A percentile compares a stretch with the other conserved stretches of the same genome.
Evolutionary conservation across 2,888 invertebrate genomes (phyloP).

Genomic region (Lamellibrachia satsuma): DNA sequence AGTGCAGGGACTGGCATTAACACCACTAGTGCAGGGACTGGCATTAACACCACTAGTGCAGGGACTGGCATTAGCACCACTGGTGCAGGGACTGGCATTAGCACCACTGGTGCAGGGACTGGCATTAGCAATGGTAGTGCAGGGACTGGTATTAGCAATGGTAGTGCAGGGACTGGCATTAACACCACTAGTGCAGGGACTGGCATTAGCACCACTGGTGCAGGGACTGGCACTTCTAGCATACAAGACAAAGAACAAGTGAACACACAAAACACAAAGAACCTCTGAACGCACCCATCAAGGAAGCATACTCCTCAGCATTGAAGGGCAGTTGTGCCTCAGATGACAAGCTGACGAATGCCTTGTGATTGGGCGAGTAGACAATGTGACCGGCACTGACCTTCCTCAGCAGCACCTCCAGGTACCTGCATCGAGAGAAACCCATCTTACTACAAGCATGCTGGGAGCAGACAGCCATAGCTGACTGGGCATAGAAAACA

Average conservation of each 20-base stretch:
- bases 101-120: neutral
- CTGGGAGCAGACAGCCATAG: neutral
- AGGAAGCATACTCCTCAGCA: constrained; percentile 97
- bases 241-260: neutral
- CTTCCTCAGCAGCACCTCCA: constrained; percentile 78
- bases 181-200: neutral
- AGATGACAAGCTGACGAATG: constrained; percentile 88
- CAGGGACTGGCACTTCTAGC: neutral
- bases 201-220: neutral
- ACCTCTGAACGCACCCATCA: constrained; percentile 69
- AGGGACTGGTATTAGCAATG: neutral
- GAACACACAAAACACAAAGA: constrained; percentile 1
- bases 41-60: neutral
- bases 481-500: neutral
- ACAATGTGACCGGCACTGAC: constrained; percentile 85
- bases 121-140: neutral
- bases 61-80: neutral
- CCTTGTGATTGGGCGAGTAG: constrained; percentile 94
- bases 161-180: neutral
- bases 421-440: constrained; percentile 69
- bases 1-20: neutral
- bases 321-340: constrained; percentile 93
- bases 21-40: too few species aligned
- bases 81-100: too few species aligned
- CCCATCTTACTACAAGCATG: neutral